These are phyloP conservation scores for Hippoglossus hippoglossus DNA, from an alignment of 2,797 vertebrate species.

Conservation along the genomic window DNA sequence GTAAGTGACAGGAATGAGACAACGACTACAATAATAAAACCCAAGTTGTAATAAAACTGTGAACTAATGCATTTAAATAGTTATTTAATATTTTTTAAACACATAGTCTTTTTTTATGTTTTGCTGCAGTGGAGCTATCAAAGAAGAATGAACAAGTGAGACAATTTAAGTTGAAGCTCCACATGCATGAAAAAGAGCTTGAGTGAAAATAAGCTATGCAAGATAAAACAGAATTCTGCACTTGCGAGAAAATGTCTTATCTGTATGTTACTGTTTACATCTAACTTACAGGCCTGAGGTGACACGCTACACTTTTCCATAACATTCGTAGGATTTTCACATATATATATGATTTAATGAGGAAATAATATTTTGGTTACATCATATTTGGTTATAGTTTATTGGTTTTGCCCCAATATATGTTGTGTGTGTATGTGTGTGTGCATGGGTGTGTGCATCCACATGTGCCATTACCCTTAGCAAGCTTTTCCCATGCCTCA, in stretches of 20 bases:
- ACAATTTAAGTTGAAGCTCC: background rate
- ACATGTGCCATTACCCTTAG: constrained; percentile 20
- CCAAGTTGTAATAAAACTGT: background rate
- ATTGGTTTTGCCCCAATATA: constrained; percentile 12
- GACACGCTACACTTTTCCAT: constrained; percentile 62
- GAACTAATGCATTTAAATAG: background rate
- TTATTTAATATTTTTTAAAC: background rate
- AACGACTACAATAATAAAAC: background rate
- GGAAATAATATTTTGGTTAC: constrained; percentile 66
- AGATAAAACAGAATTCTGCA: background rate
- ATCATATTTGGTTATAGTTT: constrained; percentile 55
- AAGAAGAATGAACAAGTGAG: too few relatives aligned
- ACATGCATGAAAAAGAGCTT: background rate
- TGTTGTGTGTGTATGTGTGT: constrained; percentile 5
- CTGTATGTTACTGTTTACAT: constrained; percentile 43
- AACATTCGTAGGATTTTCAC: constrained; percentile 56
- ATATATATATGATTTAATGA: constrained; percentile 56
- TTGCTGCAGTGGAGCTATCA: background rate
- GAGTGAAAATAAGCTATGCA: background rate
- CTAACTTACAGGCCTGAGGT: constrained; percentile 58
- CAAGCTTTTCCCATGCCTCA: constrained; percentile 65
- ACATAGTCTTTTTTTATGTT: background rate
- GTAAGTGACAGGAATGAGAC: background rate
- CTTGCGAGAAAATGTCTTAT: constrained; percentile 13
- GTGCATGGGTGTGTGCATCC: constrained; percentile 14